Conservation (phyloP, 2,888 invertebrate genomes). For the Galerucella nymphaeae region DNA sequence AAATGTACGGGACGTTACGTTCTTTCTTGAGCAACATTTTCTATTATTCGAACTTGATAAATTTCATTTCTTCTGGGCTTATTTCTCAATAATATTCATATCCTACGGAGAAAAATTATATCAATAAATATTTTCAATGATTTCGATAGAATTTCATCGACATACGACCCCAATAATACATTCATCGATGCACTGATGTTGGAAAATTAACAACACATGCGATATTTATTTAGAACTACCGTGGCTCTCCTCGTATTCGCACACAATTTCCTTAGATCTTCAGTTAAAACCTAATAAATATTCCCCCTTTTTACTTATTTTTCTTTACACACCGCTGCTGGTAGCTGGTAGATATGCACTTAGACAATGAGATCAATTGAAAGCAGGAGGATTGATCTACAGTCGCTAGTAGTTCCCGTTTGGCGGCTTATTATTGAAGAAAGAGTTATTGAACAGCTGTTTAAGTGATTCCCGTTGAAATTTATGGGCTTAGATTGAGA, state of each 20-base stretch:
- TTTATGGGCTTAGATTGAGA: conserved; percentile 50
- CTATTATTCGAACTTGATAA: too few species aligned
- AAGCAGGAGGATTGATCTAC: conserved; percentile 45
- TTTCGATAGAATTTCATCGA: too few species aligned
- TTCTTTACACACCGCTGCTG: conserved; percentile 7
- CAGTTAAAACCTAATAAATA: neutral
- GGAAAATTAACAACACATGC: too few species aligned
- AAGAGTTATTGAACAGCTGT: conserved; percentile 46
- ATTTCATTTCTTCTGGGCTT: too few species aligned
- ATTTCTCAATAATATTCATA: too few species aligned
- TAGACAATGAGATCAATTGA: conserved; percentile 50
- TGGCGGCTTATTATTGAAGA: conserved; percentile 44
- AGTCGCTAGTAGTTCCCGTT: conserved; percentile 41
- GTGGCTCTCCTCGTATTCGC: neutral
- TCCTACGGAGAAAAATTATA: too few species aligned
- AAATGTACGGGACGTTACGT: neutral
- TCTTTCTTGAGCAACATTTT: too few species aligned
- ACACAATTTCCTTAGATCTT: neutral
- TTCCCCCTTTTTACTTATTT: conserved; percentile 4
- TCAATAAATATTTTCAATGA: too few species aligned
- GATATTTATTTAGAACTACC: neutral
- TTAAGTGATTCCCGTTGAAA: conserved; percentile 49
- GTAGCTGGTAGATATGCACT: conserved; percentile 29
- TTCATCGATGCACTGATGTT: too few species aligned
- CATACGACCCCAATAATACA: too few species aligned